Evolutionary conservation across 2,113 vertebrate genomes (phyloP).

Genomic region (Toxotes chatareus): DNA sequence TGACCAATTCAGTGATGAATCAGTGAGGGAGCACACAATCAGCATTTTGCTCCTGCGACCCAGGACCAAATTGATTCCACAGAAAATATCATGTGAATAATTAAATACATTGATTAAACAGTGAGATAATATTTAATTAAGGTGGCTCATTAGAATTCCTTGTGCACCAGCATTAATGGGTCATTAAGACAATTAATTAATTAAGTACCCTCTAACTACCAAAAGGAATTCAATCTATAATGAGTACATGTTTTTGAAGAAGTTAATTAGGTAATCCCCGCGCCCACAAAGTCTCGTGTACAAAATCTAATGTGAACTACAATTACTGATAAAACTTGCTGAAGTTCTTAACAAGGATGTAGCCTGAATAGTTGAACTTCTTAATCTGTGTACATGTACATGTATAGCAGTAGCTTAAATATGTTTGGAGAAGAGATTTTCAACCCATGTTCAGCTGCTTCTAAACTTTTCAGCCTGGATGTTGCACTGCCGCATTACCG

Average conservation of each 20-base stretch:
- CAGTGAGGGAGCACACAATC: constrained; percentile 69
- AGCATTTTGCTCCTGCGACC: constrained; percentile 71
- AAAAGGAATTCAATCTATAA: constrained; percentile 84
- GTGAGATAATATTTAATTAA: constrained; percentile 89
- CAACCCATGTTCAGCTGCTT: neutral
- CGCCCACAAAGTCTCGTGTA: constrained; percentile 65
- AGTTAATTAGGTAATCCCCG: constrained; percentile 83
- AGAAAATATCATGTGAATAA: constrained; percentile 87
- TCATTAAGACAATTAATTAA: constrained; percentile 88
- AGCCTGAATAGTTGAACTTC: constrained; percentile 13
- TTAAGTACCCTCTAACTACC: constrained; percentile 82
- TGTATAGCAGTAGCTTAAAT: constrained; percentile 16
- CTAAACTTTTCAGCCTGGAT: neutral
- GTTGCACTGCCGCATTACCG: neutral
- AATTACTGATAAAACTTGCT: constrained; percentile 68
- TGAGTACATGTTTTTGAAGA: constrained; percentile 84
- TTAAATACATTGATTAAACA: constrained; percentile 87
- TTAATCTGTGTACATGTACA: constrained; percentile 18
- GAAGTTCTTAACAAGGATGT: constrained; percentile 51
- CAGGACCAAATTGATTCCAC: constrained; percentile 78
- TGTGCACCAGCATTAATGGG: constrained; percentile 80
- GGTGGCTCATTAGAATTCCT: constrained; percentile 85
- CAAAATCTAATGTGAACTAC: constrained; percentile 66
- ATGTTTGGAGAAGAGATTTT: constrained; percentile 18
- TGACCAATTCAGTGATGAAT: constrained; percentile 78